These are phyloP conservation scores for Elegia similella DNA, from an alignment of 2,888 invertebrate species.

Conservation along the genomic window DNA sequence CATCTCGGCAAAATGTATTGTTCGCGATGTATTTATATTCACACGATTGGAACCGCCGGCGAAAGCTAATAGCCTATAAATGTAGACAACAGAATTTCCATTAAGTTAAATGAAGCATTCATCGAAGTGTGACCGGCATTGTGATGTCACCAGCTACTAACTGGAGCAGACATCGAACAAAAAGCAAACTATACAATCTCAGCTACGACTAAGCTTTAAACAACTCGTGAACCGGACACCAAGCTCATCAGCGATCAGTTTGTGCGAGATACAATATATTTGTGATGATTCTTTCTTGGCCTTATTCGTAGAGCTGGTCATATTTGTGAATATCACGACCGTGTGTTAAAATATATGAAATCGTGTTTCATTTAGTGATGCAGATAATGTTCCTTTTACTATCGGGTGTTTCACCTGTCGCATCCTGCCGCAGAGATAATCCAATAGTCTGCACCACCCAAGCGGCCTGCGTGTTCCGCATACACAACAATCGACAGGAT, in stretches of 20 bases:
- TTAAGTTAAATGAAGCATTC: not conserved
- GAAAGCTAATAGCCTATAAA: no score
- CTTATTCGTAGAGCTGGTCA: no score
- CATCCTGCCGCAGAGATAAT: conserved; percentile 10
- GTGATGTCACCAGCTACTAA: conserved; percentile 11
- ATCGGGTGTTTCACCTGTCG: not conserved
- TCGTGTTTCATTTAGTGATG: no score
- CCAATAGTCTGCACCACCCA: conserved; percentile 8
- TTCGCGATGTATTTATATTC: no score
- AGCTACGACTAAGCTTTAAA: conserved; percentile 10
- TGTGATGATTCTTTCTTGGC: no score
- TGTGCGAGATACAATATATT: conserved; percentile 4
- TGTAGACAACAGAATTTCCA: not conserved
- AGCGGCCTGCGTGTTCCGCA: not conserved
- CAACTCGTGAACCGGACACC: conserved; percentile 5
- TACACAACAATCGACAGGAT: not conserved
- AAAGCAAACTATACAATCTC: conserved; percentile 13
- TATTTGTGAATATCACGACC: no score
- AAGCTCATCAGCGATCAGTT: conserved; percentile 2
- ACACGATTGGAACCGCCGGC: no score
- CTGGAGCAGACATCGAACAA: conserved; percentile 13
- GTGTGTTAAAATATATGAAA: no score
- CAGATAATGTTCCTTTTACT: not conserved
- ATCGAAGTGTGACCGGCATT: conserved; percentile 1
- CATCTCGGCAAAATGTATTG: no score